Percentiles rank a stretch among this genome's conserved stretches.
phyloP scores from a whole-genome alignment of 1,140 invertebrate species.

The Tetramorium simillimum region DNA sequence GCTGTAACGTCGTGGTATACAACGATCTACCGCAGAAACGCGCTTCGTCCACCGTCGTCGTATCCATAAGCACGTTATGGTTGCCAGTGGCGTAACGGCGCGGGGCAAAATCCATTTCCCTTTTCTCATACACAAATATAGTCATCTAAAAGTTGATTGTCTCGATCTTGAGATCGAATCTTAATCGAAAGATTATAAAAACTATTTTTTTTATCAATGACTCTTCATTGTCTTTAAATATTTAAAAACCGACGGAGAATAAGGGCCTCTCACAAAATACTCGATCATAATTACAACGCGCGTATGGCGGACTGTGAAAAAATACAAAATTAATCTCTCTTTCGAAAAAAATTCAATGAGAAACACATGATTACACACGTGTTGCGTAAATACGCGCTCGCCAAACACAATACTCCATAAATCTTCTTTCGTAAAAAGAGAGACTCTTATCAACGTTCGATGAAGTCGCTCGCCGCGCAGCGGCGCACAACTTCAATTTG shows the following conservation, averaged over 20 bases:
- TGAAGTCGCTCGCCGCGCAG: neutral
- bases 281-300: neutral
- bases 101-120: neutral
- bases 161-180: too few relatives aligned
- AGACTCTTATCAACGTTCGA: neutral
- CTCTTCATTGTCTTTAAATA: neutral
- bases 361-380: neutral
- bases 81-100: slow-evolving; percentile 63
- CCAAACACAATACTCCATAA: neutral
- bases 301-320: neutral
- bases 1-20: slow-evolving; percentile 21
- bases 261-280: neutral
- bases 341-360: neutral
- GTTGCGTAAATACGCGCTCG: neutral
- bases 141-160: neutral
- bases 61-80: slow-evolving; percentile 62
- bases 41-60: slow-evolving; percentile 50
- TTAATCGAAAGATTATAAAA: neutral
- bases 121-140: neutral
- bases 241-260: neutral
- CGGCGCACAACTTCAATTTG: slow-evolving; percentile 31
- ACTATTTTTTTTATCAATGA: neutral
- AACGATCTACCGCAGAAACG: slow-evolving; percentile 64
- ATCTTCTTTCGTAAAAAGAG: neutral
- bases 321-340: neutral